These are phyloP conservation scores for Phaethornis superciliosus DNA, from an alignment of 2,113 vertebrate species.

Conservation along the genomic window DNA sequence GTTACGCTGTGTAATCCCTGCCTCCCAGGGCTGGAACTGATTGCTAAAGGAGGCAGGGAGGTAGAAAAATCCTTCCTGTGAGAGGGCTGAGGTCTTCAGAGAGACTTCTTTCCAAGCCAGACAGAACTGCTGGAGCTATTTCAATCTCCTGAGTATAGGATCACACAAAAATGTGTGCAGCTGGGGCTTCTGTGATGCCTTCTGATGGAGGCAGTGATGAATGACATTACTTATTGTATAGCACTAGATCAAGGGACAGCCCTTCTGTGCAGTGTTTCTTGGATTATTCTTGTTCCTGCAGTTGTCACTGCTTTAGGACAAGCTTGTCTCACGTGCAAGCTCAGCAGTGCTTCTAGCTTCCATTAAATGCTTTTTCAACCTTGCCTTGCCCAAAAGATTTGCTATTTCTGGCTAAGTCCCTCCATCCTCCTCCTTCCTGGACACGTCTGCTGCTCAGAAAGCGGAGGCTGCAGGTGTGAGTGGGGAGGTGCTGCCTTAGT, in stretches of 20 bases:
- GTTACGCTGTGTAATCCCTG: not conserved
- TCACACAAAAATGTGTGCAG: rapidly evolving
- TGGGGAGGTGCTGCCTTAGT: not conserved
- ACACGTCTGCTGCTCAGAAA: not conserved
- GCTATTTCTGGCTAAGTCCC: not conserved
- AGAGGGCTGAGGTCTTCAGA: too few species aligned
- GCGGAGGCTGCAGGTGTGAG: not conserved
- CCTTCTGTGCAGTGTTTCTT: rapidly evolving
- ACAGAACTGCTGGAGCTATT: not conserved
- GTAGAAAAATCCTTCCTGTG: not conserved
- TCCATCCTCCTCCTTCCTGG: not conserved
- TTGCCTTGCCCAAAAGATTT: not conserved
- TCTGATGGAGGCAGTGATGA: not conserved
- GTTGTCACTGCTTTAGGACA: not conserved
- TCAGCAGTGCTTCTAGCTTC: not conserved
- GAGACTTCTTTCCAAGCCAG: not conserved
- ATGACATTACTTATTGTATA: not conserved
- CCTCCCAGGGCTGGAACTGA: not conserved
- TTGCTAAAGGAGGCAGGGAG: not conserved
- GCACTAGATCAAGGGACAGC: not conserved
- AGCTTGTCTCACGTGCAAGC: rapidly evolving
- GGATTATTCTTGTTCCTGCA: not conserved
- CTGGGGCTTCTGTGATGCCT: not conserved
- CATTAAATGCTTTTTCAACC: not conserved
- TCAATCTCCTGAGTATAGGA: not conserved